Percentiles rank a stretch among this genome's conserved stretches.
Conservation (phyloP, 2,797 vertebrate species). For the Decapterus maruadsi region DNA sequence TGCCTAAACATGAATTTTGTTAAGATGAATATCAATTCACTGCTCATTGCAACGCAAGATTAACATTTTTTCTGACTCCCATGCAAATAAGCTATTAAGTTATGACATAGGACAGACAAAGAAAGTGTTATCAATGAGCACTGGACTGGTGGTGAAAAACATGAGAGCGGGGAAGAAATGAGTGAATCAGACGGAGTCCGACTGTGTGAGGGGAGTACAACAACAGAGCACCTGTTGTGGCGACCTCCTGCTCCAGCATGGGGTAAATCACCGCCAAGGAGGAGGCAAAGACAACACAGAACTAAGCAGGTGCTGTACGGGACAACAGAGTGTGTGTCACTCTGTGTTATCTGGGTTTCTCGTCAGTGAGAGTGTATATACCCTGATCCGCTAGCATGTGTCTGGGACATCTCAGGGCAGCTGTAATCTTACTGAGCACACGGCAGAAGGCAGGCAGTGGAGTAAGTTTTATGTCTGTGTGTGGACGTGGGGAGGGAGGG, state of each 20-base stretch:
- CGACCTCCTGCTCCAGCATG: constrained; percentile 28
- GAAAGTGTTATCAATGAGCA: not conserved
- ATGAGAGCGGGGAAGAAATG: not conserved
- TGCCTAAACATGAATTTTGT: not conserved
- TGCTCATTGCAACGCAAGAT: not conserved
- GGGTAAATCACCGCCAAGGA: constrained; percentile 52
- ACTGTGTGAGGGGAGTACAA: constrained; percentile 43
- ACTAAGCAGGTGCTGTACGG: constrained; percentile 63
- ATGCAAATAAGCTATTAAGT: not conserved
- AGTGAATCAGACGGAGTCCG: constrained; percentile 24
- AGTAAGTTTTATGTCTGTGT: constrained; percentile 19
- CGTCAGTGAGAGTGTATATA: constrained; percentile 62
- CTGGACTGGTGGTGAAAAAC: too few species aligned
- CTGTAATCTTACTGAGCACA: constrained; percentile 72
- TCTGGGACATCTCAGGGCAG: constrained; percentile 70
- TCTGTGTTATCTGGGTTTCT: constrained; percentile 56
- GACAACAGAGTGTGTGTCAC: constrained; percentile 46
- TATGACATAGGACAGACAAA: not conserved
- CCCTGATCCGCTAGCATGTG: constrained; percentile 58
- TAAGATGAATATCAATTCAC: constrained; percentile 6
- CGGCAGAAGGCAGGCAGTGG: constrained; percentile 52
- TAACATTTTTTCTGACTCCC: not conserved
- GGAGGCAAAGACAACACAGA: constrained; percentile 51
- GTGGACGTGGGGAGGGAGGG: constrained; percentile 17
- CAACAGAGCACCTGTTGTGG: constrained; percentile 59